A percentile compares a stretch with the other conserved stretches of the same genome.
Conservation (phyloP, 2,797 vertebrate species). For the Austrolebias charrua region DNA sequence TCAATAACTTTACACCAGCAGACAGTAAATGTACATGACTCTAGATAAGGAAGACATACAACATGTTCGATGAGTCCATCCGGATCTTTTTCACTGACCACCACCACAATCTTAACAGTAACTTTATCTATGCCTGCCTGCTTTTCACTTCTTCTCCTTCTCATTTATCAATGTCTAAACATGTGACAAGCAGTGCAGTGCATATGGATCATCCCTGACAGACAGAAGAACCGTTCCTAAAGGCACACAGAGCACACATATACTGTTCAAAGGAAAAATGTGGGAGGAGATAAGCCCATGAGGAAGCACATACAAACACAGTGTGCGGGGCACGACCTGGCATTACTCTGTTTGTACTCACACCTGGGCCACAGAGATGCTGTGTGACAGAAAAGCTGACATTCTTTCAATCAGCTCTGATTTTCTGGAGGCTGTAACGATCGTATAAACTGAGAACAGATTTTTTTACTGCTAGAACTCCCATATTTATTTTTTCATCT, state of each 20-base stretch:
- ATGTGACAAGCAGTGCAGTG: slow-evolving; percentile 57
- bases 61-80: slow-evolving; percentile 17
- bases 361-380: slow-evolving; percentile 11
- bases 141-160: slow-evolving; percentile 47
- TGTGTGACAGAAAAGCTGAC: slow-evolving; percentile 2
- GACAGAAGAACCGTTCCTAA: slow-evolving; percentile 59
- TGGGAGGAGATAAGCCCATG: slow-evolving; percentile 25
- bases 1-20: neutral
- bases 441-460: slow-evolving; percentile 20
- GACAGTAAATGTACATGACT: neutral
- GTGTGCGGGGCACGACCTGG: slow-evolving; percentile 17
- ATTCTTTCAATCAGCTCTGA: neutral
- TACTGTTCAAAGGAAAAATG: slow-evolving; percentile 36
- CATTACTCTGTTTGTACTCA: slow-evolving; percentile 10
- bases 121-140: slow-evolving; percentile 58
- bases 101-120: slow-evolving; percentile 43
- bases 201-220: slow-evolving; percentile 71
- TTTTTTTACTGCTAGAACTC: neutral
- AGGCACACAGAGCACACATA: slow-evolving; percentile 33
- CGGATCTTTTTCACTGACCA: slow-evolving; percentile 37
- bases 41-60: neutral
- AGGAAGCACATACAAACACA: slow-evolving; percentile 18
- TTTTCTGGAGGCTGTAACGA: slow-evolving; percentile 2
- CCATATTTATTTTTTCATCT: slow-evolving; percentile 11
- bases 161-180: slow-evolving; percentile 69